Base-by-base conservation (phyloP, 2,888 invertebrate genomes). In the Pandemis corylana region DNA sequence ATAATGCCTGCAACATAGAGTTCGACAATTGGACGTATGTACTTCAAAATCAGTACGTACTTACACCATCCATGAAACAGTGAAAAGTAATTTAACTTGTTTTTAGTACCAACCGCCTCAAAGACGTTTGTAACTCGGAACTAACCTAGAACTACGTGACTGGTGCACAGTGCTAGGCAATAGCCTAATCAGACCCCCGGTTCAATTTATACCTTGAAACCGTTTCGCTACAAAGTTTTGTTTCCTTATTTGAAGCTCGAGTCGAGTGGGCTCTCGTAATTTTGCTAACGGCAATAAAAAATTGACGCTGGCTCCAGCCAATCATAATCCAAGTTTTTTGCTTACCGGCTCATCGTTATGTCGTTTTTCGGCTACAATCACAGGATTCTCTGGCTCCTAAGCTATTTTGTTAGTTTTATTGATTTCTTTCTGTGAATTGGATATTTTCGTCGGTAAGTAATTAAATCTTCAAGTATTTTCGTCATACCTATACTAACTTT, bases 241-340 rank as follows among this genome's bases (percentile, higher is more conserved):
- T 65, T 65, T 65, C 5, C 49, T 65, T 49, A 7, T 46, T 36
- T 28, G 28, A 10, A 6, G 46, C 28, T 9, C 65, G 28, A 13
- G 49, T 36, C 28, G 65, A 49, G 49, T 28, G 20, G n/a, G 53
- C 51, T 67, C 7, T 3, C 28, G 46, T 67, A 10, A 53, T 53
- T 53, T 51, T 41, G 67, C 13, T 9, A 9, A 41, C 53, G 13
- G 36, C 15, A 51, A 53, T 51, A 66, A 67, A 67, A 51, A 41
- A 53, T 41, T 15, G n/a, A 53, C 51, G 13, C 51, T 44, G 6
- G 13, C 51, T 44, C 7, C 15, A 51, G 53, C 51, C 53, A 67
- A 67, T 67, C 53, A 53, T 36, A 36, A 67, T 53, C 53, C n/a
- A 42, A 53, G n/a, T 67, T 53, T 66, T 36, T 7, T 9, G 67